Conservation (phyloP, 1,140 invertebrate genomes). For the Pissodes strobi region DNA sequence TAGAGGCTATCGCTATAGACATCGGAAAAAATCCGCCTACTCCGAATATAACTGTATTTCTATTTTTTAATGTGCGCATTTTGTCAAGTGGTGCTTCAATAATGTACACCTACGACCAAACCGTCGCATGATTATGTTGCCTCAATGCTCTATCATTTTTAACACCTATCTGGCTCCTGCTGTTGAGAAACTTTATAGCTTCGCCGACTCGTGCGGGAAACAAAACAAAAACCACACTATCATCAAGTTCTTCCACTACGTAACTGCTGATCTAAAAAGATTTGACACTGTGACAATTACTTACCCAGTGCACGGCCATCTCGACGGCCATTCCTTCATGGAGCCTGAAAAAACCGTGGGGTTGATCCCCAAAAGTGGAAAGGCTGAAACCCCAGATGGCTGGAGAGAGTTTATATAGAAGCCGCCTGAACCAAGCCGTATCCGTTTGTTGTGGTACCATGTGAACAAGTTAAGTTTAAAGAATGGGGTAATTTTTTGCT, state of each 20-base stretch:
- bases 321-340: too few relatives aligned
- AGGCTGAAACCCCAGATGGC: too few relatives aligned
- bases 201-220: background rate
- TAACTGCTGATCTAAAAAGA: too few relatives aligned
- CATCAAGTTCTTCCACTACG: background rate
- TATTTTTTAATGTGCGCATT: background rate
- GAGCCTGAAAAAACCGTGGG: too few relatives aligned
- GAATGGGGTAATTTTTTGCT: background rate
- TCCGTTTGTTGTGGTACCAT: constrained; percentile 5
- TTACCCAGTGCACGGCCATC: too few relatives aligned
- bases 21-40: background rate
- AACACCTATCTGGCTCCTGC: background rate
- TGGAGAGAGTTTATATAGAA: background rate
- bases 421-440: background rate
- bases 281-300: background rate
- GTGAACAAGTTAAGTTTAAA: constrained; percentile 6
- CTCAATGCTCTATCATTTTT: background rate
- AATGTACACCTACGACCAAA: background rate
- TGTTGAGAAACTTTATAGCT: background rate
- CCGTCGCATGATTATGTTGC: background rate
- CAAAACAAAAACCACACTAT: background rate
- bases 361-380: background rate
- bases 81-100: background rate
- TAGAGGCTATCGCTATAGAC: background rate
- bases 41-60: background rate